Evolutionary conservation across 2,888 invertebrate genomes (phyloP).

Genomic region (Cinara cedri): DNA sequence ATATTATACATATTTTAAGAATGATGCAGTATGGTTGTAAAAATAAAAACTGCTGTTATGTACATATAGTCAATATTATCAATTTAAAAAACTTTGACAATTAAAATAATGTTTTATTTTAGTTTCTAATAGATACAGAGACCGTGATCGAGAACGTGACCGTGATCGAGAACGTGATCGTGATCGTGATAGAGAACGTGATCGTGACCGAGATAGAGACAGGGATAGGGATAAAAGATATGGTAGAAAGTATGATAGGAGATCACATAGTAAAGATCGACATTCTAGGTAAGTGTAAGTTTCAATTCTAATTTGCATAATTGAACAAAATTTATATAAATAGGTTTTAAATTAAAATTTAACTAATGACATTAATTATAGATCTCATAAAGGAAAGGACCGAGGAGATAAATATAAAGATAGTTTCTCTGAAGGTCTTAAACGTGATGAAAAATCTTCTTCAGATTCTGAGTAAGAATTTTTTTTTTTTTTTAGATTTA

Average conservation of each 20-base stretch:
- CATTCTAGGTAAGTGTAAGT: conserved; percentile 58
- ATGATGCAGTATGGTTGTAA: too few relatives aligned
- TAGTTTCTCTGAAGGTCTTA: conserved; percentile 80
- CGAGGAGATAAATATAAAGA: conserved; percentile 67
- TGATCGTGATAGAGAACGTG: conserved; percentile 60
- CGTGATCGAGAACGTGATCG: conserved; percentile 59
- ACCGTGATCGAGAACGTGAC: conserved; percentile 58
- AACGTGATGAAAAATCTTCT: conserved; percentile 68
- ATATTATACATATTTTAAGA: too few relatives aligned
- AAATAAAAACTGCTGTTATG: too few relatives aligned
- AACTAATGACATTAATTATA: conserved; percentile 14
- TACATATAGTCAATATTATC: too few relatives aligned
- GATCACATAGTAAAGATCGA: conserved; percentile 57
- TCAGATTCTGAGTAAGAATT: conserved; percentile 62
- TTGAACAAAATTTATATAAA: conserved; percentile 3
- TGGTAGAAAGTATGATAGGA: conserved; percentile 55
- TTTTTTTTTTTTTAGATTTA: not conserved
- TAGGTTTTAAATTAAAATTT: not conserved
- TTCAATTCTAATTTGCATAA: conserved; percentile 30
- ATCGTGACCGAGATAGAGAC: conserved; percentile 61
- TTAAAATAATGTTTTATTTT: conserved; percentile 12
- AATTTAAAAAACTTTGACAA: too few relatives aligned
- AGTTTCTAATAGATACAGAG: conserved; percentile 44
- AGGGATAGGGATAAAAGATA: conserved; percentile 60
- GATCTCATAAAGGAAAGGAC: conserved; percentile 57